Percentiles rank a stretch among this genome's conserved stretches.
Evolutionary conservation across 2,888 invertebrate species (phyloP).

Genomic region (Escarpia spicata): DNA sequence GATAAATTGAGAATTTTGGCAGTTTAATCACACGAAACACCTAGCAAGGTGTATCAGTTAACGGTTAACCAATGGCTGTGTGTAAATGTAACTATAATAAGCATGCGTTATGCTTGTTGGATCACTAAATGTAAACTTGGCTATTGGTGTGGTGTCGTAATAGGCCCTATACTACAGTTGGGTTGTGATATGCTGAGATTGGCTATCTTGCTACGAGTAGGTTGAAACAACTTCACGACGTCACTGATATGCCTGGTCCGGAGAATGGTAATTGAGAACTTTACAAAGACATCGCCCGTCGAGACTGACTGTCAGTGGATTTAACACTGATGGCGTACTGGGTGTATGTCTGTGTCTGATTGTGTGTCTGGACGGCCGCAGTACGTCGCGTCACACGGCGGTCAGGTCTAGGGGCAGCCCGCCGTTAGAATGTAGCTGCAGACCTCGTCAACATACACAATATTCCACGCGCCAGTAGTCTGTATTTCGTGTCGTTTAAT

Average conservation of each 20-base stretch:
- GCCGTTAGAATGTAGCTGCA: background rate
- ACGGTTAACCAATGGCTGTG: too few species aligned
- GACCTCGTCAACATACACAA: background rate
- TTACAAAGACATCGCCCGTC: background rate
- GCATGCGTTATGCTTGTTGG: background rate
- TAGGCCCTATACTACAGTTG: background rate
- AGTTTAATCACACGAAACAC: too few species aligned
- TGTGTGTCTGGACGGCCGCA: background rate
- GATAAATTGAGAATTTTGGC: too few species aligned
- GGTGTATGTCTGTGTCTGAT: background rate
- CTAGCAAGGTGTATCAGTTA: too few species aligned
- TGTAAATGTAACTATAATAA: background rate
- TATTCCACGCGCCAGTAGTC: background rate
- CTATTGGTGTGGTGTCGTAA: background rate
- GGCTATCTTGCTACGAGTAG: background rate
- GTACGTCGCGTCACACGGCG: background rate
- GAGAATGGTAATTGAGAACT: background rate
- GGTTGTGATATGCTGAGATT: background rate
- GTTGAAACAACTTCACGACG: background rate
- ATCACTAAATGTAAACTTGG: background rate
- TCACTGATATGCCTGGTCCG: background rate
- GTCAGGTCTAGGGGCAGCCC: background rate
- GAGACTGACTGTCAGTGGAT: background rate
- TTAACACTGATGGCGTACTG: slow-evolving; percentile 2
- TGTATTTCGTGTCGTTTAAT: background rate